Evolutionary conservation across 1,140 invertebrate genomes (phyloP).

Genomic region (Nylanderia fulva): DNA sequence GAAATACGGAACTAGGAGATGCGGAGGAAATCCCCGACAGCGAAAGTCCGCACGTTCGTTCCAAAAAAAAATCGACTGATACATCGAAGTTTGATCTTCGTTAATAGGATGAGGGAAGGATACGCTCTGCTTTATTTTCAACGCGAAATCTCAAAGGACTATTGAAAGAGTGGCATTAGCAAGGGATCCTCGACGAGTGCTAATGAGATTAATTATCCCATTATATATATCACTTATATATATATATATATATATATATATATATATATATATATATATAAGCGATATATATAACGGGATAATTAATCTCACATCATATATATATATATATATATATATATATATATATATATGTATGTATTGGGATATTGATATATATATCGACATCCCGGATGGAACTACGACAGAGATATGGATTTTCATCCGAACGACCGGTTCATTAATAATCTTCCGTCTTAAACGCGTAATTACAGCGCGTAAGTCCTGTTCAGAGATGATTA

Average conservation of each 20-base stretch:
- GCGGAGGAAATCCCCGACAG: too few species aligned
- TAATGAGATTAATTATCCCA: slow-evolving; percentile 73
- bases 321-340: too few species aligned
- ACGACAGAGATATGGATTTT: slow-evolving; percentile 39
- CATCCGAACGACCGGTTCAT: slow-evolving; percentile 32
- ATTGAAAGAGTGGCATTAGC: slow-evolving; percentile 65
- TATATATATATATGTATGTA: too few species aligned
- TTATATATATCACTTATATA: slow-evolving; percentile 11
- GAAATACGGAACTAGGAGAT: not conserved
- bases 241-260: too few species aligned
- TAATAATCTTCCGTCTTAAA: not conserved
- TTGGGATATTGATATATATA: too few species aligned
- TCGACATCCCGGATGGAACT: not conserved
- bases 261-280: too few species aligned
- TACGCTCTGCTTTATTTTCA: not conserved
- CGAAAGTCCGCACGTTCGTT: not conserved
- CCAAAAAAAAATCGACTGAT: not conserved
- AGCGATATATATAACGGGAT: too few species aligned
- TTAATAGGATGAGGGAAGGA: slow-evolving; percentile 39
- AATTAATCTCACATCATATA: too few species aligned
- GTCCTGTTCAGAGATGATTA: not conserved
- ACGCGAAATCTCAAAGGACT: not conserved
- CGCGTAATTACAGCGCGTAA: not conserved
- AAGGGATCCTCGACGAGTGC: slow-evolving; percentile 32
- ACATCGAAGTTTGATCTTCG: not conserved